These are phyloP conservation scores for Cyanoramphus novaezelandiae DNA, from an alignment of 2,113 vertebrate species.

Conservation along the genomic window DNA sequence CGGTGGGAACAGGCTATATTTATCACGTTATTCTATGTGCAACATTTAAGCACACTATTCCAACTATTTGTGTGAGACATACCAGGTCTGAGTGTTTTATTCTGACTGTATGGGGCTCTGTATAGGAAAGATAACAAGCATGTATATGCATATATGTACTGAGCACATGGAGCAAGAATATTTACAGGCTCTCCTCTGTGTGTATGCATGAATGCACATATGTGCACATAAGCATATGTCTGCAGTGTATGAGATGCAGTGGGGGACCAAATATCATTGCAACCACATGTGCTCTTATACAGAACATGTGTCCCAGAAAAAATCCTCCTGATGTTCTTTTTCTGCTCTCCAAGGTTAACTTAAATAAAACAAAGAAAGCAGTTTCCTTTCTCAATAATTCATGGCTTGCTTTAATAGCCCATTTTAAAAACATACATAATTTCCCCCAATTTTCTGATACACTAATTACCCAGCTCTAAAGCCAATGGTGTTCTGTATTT, in stretches of 20 bases:
- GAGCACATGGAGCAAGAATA: neutral
- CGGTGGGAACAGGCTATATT: constrained; percentile 44
- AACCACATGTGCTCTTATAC: neutral
- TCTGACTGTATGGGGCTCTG: neutral
- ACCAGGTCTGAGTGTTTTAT: neutral
- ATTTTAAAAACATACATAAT: constrained; percentile 68
- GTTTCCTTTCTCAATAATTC: constrained; percentile 65
- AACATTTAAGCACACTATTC: constrained; percentile 25
- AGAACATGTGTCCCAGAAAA: neutral
- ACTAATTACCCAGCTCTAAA: constrained; percentile 72
- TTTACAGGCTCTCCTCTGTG: neutral
- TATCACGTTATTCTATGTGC: constrained; percentile 20
- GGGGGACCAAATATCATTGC: neutral
- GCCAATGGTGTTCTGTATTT: constrained; percentile 56
- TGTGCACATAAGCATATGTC: neutral
- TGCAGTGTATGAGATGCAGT: neutral
- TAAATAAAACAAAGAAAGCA: constrained; percentile 60
- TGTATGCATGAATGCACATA: neutral
- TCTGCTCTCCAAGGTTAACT: constrained; percentile 50
- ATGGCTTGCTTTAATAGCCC: constrained; percentile 60
- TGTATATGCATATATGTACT: neutral
- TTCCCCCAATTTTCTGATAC: constrained; percentile 69
- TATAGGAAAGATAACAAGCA: neutral
- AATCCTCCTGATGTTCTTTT: neutral
- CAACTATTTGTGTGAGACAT: constrained; percentile 19